Conservation (phyloP, 2,888 invertebrate genomes). For the Acronicta psi region DNA sequence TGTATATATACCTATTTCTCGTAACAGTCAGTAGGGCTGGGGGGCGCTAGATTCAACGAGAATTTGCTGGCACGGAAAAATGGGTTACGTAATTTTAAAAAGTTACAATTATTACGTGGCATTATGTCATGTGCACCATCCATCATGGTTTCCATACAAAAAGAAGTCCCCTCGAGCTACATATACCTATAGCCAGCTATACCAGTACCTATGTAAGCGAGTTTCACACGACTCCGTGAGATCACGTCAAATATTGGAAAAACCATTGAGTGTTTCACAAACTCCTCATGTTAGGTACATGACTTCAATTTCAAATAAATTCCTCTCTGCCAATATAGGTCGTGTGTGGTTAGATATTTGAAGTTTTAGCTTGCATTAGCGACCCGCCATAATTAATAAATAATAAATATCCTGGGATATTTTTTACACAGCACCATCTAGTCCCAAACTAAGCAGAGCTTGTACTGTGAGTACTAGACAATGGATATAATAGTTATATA, state of each 20-base stretch:
- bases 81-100: slow-evolving; percentile 31
- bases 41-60: slow-evolving; percentile 20
- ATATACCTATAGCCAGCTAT: too few relatives aligned
- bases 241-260: slow-evolving; percentile 50
- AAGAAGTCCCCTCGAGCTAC: too few relatives aligned
- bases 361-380: too few relatives aligned
- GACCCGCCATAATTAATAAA: too few relatives aligned
- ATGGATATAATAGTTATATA: too few relatives aligned
- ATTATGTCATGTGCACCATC: slow-evolving; percentile 12
- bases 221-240: slow-evolving; percentile 22
- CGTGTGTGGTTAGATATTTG: too few relatives aligned
- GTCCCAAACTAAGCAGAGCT: too few relatives aligned
- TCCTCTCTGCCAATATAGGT: background rate
- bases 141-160: too few relatives aligned
- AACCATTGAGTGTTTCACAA: slow-evolving; percentile 45
- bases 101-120: slow-evolving; percentile 23
- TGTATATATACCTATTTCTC: slow-evolving; percentile 16
- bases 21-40: slow-evolving; percentile 36
- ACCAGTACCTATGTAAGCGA: background rate
- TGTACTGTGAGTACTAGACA: too few relatives aligned
- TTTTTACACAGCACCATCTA: too few relatives aligned
- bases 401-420: too few relatives aligned
- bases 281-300: slow-evolving; percentile 10
- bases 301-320: slow-evolving; percentile 46
- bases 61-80: slow-evolving; percentile 42